Conservation (phyloP, 2,113 vertebrate species). For the Choloepus hoffmanni region DNA sequence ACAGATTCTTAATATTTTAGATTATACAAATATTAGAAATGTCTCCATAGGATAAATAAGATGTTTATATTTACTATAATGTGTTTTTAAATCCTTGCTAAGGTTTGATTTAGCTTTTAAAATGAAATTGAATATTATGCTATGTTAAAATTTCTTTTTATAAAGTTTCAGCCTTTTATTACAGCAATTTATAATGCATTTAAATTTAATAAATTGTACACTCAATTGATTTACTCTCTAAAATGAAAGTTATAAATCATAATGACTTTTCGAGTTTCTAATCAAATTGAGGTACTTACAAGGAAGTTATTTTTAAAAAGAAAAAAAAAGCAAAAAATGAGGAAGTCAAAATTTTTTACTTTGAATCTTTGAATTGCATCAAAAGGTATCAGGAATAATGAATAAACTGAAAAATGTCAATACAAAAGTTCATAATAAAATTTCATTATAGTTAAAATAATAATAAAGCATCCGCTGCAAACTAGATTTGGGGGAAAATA, state of each 20-base stretch:
- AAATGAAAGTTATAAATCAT: background rate
- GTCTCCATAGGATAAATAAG: background rate
- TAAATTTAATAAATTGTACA: background rate
- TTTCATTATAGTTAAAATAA: background rate
- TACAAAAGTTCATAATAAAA: background rate
- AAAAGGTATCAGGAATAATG: background rate
- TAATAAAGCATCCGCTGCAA: background rate
- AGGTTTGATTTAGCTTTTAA: background rate
- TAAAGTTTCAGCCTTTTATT: background rate
- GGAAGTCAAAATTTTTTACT: background rate
- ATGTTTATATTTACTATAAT: background rate
- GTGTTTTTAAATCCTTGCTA: background rate
- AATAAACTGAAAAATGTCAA: background rate
- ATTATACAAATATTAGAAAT: background rate
- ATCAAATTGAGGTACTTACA: background rate
- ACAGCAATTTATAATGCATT: background rate
- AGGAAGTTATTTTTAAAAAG: background rate
- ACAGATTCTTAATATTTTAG: background rate
- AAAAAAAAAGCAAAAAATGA: background rate
- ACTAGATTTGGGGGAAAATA: background rate
- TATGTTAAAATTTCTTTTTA: constrained; percentile 23
- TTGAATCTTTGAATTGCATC: background rate
- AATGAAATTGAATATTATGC: background rate
- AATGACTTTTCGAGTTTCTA: background rate
- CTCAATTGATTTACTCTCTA: background rate